Base-by-base conservation (phyloP, 2,113 vertebrate genomes). In the Nothobranchius kuhntae region DNA sequence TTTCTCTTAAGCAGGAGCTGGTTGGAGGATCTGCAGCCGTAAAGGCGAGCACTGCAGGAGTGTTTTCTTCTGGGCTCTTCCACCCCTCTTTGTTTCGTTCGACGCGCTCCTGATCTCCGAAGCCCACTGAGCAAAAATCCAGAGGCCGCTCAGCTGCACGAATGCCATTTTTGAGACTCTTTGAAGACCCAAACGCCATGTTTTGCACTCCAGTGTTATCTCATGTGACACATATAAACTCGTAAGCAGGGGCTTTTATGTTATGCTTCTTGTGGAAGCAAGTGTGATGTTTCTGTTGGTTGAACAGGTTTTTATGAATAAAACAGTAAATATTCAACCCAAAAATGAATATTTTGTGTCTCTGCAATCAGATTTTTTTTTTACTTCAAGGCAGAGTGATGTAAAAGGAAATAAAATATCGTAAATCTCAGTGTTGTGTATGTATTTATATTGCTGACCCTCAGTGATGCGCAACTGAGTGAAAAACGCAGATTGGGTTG, bases 191-290 rank as follows among this genome's bases (percentile, higher is more conserved):
- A 59, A 11, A 12, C 2, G 44, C 13, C 21, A 52, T 64, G 14
- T 68, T 65, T 58, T 70, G 61, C 57, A 58, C 58, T 66, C 6
- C 44, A 61, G 46, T 57, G 36, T 42, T 15, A 60, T 17, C 10
- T 54, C 40, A 47, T 63, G 52, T 75, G 59, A 36, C 66, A 50
- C 6, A 40, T 57, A 12, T 68, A 65, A 30, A 54, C 13, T 13
- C 64, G 17, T 61, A 10, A 45, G 60, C 40, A 7, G 5, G 14
- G 4, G 47, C 17, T 79, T 56, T 48, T 47, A 3, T 61, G 13
- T 9, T 89, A 77, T 84, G 84, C 90, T 91, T 91, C 90, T 84
- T 69, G 78, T 90, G 64, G 90, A 91, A 91, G 90, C 85, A 10
- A 5, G 1, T 24, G 52, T 47, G 14, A 63, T 75, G 40, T 80